Evolutionary conservation across 2,113 vertebrate genomes (phyloP), one percentile per base, ranked within the genome.

Genomic region (Brienomyrus longianalis): DNA sequence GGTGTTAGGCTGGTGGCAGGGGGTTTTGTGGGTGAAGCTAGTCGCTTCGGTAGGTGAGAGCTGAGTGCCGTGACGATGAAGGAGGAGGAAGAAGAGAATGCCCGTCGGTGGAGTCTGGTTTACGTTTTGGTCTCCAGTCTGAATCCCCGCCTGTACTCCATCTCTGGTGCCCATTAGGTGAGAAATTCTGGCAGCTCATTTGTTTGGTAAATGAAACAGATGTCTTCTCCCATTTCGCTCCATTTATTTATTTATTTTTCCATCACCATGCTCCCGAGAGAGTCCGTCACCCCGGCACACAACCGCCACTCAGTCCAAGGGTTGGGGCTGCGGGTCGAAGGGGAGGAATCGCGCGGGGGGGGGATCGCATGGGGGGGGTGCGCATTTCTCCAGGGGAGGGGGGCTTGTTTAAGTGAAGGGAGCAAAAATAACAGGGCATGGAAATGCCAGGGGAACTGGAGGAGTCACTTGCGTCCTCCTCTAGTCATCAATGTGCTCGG

Each of bases 401-500:
- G 47, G 83, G n/a, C 62, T 66, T 39, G 35, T 88, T 86, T 95
- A 92, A 95, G 95, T 96, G 95, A 95, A 97, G 95, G 95, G 95
- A 70, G 96, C 96, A 94, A 96, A 97, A 97, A 97, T 98, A 97
- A 98, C 97, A 97, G 83, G 95, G 96, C 95, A 94, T 95, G 91
- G 93, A 91, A 95, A 96, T 95, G 97, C 96, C 97, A 97, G 95
- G 97, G 98, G 98, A 94, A 98, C 62, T 4, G n/a, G 62, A 27
- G 62, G 10, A 70, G 62, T 70, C 62, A 96, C 96, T 95, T 94
- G 95, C 94, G 93, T 96, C 96, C 96, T 96, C 96, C 97, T 96
- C 95, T 97, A 98, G 98, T 98, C 98, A 98, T 96, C 97, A 97
- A 96, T 95, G 97, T 97, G 97, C 96, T 97, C 94, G 95, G 96